Base-by-base conservation (phyloP, 2,888 invertebrate genomes). In the Ochropleura leucogaster region DNA sequence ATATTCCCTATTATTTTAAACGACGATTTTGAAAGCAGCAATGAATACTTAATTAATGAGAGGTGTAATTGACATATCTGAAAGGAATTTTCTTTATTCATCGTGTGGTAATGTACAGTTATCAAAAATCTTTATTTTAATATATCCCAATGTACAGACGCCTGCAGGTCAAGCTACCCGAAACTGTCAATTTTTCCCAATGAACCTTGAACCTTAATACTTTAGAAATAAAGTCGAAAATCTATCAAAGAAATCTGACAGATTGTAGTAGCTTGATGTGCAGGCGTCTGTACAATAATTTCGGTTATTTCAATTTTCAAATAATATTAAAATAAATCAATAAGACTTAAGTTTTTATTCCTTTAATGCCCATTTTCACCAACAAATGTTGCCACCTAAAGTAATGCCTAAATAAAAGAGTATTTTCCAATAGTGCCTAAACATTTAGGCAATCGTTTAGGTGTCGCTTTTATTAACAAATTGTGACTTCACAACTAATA, bases 401-500 rank as follows among this genome's bases (percentile, higher is more conserved):
- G n/a, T 0, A 40, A 42, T 60, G n/a, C n/a, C 42, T 12, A 60
- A 42, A 60, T 10, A 12, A 7, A 62, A 10, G n/a, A 4, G 6
- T n/a, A 60, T 6, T n/a, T n/a, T 60, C n/a, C 42, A 60, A n/a
- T 44, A 60, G 12, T 57, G 20, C 14, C 42, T 42, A 60, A 18
- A 60, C 55, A 55, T 57, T 20, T 30, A 20, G 30, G 7, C 57
- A 4, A 14, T 30, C 7, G 30, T 42, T n/a, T 42, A 42, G 18
- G 10, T 12, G 42, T 60, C 42, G n/a, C 42, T 44, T 44, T 44
- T 12, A 60, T 18, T 7, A 1, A 44, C 4, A 16, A 20, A 12
- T 68, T 47, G 18, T 18, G 51, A n/a, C 59, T 63, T 74, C 60
- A 69, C 20, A 64, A 46, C n/a, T 75, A 82, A 82, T 82, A 84